Base-by-base conservation (phyloP, 1,140 invertebrate genomes). In the Drosophila nigromelanica region DNA sequence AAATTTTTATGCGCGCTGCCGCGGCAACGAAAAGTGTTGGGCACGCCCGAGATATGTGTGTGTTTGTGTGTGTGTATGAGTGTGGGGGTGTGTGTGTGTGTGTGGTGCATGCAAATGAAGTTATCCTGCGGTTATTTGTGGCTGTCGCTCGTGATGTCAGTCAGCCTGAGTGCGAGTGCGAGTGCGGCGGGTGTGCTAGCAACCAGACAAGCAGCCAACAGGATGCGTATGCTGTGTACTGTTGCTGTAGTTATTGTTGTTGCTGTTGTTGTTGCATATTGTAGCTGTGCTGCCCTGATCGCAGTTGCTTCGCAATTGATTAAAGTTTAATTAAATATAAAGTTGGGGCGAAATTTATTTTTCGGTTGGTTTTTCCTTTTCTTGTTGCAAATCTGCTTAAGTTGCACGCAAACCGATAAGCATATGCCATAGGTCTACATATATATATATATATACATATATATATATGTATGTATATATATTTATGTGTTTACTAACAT, bases 101-200 rank as follows among this genome's bases (percentile, higher is more conserved):
- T 52, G 55, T 24, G 66, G 43, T 59, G 68, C 83, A 87, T 87
- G 83, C 79, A 87, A 87, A 87, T 89, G 83, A 87, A 87, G 82
- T 89, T 82, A 89, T 87, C 82, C 83, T 89, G 83, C 79, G 83
- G 82, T 89, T 87, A 87, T 87, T 87, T 87, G 83, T 89, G 64
- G 68, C 82, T 82, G 83, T 87, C 82, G 83, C 76, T 79, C 78
- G 24, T 76, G 56, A 70, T 86, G 83, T 86, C 76, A 59, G 66
- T 54, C 72, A 58, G 58, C 40, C 6, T 6, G 5, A 21, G 21
- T 15, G 61, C 11, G 30, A 30, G 33, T 14, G 61, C 11, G 30
- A 33, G 33, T 48, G 24, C 24, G 43, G 33, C 51, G 37, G 47
- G 42, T 3, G 30, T 18, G 8, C 1, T 15, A 4, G 14, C 39